Conservation (phyloP, 2,888 invertebrate species). For the Strigamia transsilvanica region DNA sequence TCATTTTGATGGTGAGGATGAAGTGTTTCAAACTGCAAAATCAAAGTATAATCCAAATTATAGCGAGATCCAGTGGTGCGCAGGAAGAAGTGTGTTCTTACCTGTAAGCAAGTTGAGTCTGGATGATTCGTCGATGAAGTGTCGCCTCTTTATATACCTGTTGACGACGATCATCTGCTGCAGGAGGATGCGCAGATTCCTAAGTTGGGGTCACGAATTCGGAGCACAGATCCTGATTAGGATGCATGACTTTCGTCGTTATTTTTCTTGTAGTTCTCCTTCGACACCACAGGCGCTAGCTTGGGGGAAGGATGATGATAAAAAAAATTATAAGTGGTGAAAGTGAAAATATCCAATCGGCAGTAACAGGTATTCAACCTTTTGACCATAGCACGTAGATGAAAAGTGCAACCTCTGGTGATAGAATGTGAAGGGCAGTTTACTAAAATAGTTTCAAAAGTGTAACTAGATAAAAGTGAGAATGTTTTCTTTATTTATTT, state of each 20-base stretch:
- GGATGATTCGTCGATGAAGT: constrained; percentile 21
- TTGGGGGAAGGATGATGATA: constrained; percentile 18
- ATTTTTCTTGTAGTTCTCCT: constrained; percentile 19
- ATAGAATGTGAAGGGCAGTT: constrained; percentile 9
- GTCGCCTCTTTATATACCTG: constrained; percentile 42
- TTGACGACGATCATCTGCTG: constrained; percentile 24
- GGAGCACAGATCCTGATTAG: constrained; percentile 49
- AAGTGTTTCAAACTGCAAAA: not conserved
- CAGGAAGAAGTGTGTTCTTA: constrained; percentile 11
- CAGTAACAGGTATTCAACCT: not conserved
- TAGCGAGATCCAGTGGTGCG: constrained; percentile 3
- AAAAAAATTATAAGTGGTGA: not conserved
- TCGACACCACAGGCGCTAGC: constrained; percentile 26
- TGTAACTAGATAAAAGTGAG: not conserved
- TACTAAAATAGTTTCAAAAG: not conserved
- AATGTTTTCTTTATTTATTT: not conserved
- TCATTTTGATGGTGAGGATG: not conserved
- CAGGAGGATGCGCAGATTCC: constrained; percentile 37
- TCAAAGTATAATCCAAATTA: constrained; percentile 19
- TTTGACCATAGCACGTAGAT: not conserved
- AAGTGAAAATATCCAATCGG: constrained; percentile 28
- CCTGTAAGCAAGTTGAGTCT: constrained; percentile 38
- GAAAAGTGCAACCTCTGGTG: constrained; percentile 3
- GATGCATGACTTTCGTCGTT: constrained; percentile 4
- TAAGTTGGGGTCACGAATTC: constrained; percentile 45